These are phyloP conservation scores for Triops longicaudatus DNA, from an alignment of 1,140 invertebrate species.

Conservation along the genomic window DNA sequence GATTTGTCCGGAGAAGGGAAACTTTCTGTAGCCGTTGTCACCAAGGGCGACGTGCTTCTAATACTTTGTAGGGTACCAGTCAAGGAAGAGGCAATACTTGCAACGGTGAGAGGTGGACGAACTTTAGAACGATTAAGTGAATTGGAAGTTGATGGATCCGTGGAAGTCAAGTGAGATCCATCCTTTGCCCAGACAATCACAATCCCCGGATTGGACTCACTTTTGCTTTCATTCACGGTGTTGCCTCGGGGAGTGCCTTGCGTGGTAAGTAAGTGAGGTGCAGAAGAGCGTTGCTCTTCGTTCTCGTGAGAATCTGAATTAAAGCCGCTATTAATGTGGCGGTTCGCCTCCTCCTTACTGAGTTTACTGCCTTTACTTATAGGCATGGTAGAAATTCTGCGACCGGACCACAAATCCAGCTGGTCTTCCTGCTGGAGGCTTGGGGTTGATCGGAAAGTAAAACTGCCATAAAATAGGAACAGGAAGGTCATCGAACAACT, in stretches of 20 bases:
- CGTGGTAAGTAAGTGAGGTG: neutral
- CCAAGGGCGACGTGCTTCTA: neutral
- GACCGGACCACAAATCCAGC: slow-evolving; percentile 1
- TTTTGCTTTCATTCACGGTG: neutral
- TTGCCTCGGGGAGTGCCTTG: neutral
- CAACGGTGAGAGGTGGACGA: neutral
- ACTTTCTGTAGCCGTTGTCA: neutral
- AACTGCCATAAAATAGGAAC: neutral
- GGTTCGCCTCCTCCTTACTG: neutral
- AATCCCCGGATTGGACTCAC: neutral
- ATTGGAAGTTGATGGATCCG: neutral
- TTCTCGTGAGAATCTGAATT: neutral
- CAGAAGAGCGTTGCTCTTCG: neutral
- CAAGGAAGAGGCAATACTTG: neutral
- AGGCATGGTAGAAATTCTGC: neutral
- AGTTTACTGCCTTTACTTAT: neutral
- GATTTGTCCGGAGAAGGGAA: neutral
- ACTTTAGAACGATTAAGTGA: neutral
- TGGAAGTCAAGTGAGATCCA: neutral
- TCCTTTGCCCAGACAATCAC: neutral
- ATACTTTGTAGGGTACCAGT: neutral
- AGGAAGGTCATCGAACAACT: slow-evolving; percentile 3
- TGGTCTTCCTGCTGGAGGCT: neutral
- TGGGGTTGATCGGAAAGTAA: neutral
- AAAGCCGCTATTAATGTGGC: neutral